These are phyloP conservation scores for Catharus bicknelli DNA, from an alignment of 2,113 vertebrate species.

Conservation along the genomic window DNA sequence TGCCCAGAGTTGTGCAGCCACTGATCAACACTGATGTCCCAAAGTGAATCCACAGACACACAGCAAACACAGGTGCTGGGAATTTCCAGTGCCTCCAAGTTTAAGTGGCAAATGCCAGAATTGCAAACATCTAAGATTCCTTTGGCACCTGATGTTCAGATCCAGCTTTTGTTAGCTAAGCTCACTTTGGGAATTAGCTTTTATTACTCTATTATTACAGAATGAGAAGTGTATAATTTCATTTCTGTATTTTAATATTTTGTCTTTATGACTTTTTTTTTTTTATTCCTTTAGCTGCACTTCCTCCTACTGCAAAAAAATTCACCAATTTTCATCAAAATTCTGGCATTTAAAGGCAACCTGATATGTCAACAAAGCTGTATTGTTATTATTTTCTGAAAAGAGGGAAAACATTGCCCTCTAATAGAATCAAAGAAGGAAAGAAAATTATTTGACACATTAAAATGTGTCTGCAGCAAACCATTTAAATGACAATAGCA, in stretches of 20 bases:
- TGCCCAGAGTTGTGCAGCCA: neutral
- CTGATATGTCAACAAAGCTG: neutral
- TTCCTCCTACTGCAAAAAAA: neutral
- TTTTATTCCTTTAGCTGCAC: neutral
- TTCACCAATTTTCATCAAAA: neutral
- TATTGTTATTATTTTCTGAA: neutral
- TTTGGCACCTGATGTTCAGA: neutral
- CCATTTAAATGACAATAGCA: neutral
- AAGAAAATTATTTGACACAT: neutral
- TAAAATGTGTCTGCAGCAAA: neutral
- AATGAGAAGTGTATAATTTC: neutral
- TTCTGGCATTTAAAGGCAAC: neutral
- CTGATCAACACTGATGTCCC: neutral
- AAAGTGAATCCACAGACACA: rapidly evolving
- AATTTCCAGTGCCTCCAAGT: neutral
- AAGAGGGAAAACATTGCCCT: neutral
- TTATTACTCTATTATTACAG: neutral
- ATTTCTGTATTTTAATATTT: neutral
- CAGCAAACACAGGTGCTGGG: neutral
- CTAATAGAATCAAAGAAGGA: neutral
- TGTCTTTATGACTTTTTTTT: neutral
- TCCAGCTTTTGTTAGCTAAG: neutral
- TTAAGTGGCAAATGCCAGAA: neutral
- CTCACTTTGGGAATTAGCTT: neutral
- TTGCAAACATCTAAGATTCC: neutral